phyloP scores from a whole-genome alignment of 2,797 vertebrate genomes.

The Pseudocheirus occidentalis region DNA sequence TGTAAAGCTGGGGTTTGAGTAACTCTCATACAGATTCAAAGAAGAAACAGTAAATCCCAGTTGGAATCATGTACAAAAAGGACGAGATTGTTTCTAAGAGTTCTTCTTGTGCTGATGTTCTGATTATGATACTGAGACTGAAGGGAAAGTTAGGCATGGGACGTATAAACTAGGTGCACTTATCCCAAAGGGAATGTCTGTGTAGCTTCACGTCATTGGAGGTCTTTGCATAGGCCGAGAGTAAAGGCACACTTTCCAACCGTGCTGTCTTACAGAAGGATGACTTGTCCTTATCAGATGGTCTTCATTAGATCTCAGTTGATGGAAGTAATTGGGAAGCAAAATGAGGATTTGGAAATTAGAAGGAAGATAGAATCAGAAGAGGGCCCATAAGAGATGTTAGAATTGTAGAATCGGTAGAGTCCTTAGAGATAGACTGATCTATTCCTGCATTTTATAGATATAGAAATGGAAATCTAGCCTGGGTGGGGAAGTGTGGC shows the following conservation, averaged over 20 bases:
- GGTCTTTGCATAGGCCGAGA: background rate
- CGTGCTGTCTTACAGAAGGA: slow-evolving; percentile 43
- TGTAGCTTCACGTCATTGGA: slow-evolving; percentile 20
- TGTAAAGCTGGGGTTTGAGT: slow-evolving; percentile 20
- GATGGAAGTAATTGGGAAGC: slow-evolving; percentile 70
- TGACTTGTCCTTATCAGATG: slow-evolving; percentile 53
- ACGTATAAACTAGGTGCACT: slow-evolving; percentile 40
- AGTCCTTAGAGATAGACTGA: background rate
- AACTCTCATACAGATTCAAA: slow-evolving; percentile 14
- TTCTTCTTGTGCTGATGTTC: background rate
- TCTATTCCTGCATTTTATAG: background rate
- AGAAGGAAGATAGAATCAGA: background rate
- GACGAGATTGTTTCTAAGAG: background rate
- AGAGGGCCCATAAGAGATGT: slow-evolving; percentile 13
- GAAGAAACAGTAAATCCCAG: background rate
- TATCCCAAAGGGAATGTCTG: background rate
- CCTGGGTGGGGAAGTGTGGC: no score
- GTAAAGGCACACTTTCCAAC: slow-evolving; percentile 18
- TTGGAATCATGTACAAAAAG: background rate
- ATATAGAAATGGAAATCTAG: background rate
- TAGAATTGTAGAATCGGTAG: background rate
- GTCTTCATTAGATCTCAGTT: slow-evolving; percentile 65
- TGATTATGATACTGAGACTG: background rate
- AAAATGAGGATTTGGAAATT: slow-evolving; percentile 69
- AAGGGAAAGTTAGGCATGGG: slow-evolving; percentile 3